Conservation (phyloP, 2,113 vertebrate species). For the Mus spicilegus region DNA sequence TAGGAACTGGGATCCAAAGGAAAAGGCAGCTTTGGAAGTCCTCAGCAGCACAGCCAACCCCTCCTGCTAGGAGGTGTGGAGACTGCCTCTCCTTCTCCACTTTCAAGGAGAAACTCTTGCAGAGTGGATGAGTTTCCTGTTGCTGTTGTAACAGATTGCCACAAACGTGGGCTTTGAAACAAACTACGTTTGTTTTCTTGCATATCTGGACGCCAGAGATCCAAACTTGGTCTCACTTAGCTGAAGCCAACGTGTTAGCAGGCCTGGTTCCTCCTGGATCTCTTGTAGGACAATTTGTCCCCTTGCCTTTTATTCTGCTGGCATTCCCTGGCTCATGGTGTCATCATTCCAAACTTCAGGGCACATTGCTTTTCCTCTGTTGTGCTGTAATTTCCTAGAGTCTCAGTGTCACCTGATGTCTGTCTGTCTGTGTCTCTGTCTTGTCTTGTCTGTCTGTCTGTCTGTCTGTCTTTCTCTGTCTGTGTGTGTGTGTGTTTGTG, state of each 20-base stretch:
- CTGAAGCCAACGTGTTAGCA: neutral
- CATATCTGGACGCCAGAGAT: neutral
- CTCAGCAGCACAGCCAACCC: neutral
- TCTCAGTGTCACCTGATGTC: neutral
- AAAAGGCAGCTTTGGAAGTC: neutral
- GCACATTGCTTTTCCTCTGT: neutral
- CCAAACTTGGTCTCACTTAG: neutral
- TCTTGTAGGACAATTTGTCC: neutral
- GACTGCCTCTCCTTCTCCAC: neutral
- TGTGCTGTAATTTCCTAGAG: neutral
- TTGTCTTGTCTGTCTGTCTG: no score
- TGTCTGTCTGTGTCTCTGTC: no score
- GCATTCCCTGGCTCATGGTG: neutral
- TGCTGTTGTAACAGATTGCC: neutral
- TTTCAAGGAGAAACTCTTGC: neutral
- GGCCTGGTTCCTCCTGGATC: neutral
- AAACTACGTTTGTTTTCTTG: neutral
- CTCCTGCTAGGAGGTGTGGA: neutral
- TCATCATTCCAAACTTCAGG: accelerated
- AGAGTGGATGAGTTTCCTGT: neutral
- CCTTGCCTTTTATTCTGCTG: neutral
- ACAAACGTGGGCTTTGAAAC: neutral
- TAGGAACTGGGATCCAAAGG: neutral
- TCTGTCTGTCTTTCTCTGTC: no score
- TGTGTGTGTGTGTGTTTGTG: neutral